These are phyloP conservation scores for Sesia bembeciformis DNA, from an alignment of 2,888 invertebrate genomes.

Conservation along the genomic window DNA sequence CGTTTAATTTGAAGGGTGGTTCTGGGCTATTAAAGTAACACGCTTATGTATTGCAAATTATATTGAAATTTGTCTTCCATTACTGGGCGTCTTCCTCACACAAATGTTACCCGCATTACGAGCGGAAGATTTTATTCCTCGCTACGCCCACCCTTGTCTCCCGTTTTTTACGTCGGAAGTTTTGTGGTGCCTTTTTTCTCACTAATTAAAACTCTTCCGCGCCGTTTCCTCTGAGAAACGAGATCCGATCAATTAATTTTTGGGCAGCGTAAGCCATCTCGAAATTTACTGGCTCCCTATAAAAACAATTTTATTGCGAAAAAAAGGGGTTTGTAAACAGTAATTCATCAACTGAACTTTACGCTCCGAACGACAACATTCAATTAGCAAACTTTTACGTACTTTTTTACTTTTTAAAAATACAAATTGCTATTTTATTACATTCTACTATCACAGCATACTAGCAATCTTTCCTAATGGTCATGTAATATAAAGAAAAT, in stretches of 20 bases:
- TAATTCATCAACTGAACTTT: slow-evolving; percentile 58
- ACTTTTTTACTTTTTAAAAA: slow-evolving; percentile 2
- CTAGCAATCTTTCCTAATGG: too few relatives aligned
- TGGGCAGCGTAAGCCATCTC: slow-evolving; percentile 63
- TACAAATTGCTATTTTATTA: background rate
- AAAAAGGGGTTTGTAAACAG: slow-evolving; percentile 52
- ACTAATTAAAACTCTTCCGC: slow-evolving; percentile 75
- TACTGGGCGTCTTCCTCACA: slow-evolving; percentile 73
- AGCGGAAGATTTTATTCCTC: slow-evolving; percentile 68
- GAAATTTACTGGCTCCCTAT: slow-evolving; percentile 59
- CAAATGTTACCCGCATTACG: slow-evolving; percentile 74
- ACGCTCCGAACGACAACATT: slow-evolving; percentile 12
- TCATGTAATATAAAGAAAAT: too few relatives aligned
- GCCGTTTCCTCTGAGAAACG: slow-evolving; percentile 70
- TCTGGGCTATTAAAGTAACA: slow-evolving; percentile 76
- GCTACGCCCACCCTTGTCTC: slow-evolving; percentile 65
- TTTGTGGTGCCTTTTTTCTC: slow-evolving; percentile 68
- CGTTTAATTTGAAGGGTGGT: slow-evolving; percentile 76
- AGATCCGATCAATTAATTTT: slow-evolving; percentile 74
- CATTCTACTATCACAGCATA: background rate
- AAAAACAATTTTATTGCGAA: slow-evolving; percentile 47
- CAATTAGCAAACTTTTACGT: slow-evolving; percentile 17
- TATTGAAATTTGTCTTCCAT: slow-evolving; percentile 76
- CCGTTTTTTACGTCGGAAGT: slow-evolving; percentile 65
- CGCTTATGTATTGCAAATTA: slow-evolving; percentile 77